These are phyloP conservation scores for Adineta ricciae DNA, from an alignment of 2,888 invertebrate genomes.

Conservation along the genomic window DNA sequence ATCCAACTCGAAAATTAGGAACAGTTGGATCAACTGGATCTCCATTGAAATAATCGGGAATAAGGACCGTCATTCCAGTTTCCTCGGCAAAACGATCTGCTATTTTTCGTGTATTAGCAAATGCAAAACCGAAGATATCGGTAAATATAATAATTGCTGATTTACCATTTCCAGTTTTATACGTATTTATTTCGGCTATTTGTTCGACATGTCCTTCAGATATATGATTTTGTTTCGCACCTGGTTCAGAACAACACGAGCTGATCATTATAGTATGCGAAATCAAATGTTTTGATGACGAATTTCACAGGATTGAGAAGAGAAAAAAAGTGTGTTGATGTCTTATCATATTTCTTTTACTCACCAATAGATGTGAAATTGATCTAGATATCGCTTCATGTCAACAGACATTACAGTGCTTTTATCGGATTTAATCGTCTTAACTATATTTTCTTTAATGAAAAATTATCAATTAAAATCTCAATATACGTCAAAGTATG, in stretches of 20 bases:
- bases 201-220: neutral
- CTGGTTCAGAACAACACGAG: neutral
- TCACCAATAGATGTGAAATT: too few relatives aligned
- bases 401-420: too few relatives aligned
- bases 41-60: neutral
- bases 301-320: too few relatives aligned
- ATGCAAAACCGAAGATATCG: neutral
- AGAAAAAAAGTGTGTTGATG: too few relatives aligned
- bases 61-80: neutral
- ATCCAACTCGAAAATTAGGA: neutral
- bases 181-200: neutral
- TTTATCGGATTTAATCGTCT: too few relatives aligned
- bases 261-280: neutral
- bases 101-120: neutral
- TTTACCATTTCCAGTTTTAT: neutral
- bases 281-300: too few relatives aligned
- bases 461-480: neutral
- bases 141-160: constrained; percentile 6
- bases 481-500: neutral
- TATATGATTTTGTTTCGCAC: neutral
- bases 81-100: neutral
- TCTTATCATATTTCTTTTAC: too few relatives aligned
- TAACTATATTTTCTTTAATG: too few relatives aligned
- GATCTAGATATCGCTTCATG: too few relatives aligned
- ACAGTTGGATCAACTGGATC: neutral